Conservation (phyloP, 2,888 invertebrate species). For the Bibio marci region DNA sequence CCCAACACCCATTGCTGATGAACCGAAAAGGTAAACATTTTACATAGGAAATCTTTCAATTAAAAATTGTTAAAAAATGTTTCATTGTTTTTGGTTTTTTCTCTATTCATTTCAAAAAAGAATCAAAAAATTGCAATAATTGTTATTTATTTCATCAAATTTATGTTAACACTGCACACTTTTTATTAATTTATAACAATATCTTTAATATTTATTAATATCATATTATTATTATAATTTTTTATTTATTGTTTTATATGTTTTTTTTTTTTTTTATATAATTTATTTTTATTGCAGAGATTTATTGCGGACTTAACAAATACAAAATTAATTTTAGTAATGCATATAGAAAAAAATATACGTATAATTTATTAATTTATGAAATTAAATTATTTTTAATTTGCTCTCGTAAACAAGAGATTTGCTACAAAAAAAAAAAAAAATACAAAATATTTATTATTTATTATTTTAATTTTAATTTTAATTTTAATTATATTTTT, state of each 20-base stretch:
- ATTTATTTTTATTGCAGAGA: conserved; percentile 15
- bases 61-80: too few relatives aligned
- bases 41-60: neutral
- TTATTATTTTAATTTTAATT: neutral
- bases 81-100: conserved; percentile 6
- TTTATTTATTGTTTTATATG: too few relatives aligned
- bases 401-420: too few relatives aligned
- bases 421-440: too few relatives aligned
- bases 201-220: neutral
- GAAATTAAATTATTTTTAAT: too few relatives aligned
- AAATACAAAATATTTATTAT: neutral
- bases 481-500: neutral
- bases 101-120: conserved; percentile 12
- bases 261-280: neutral
- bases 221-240: too few relatives aligned
- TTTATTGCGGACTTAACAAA: conserved; percentile 13
- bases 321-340: neutral
- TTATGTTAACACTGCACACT: neutral
- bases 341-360: too few relatives aligned
- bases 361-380: too few relatives aligned
- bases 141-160: neutral
- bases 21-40: conserved; percentile 38
- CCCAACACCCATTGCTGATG: conserved; percentile 33
- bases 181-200: conserved; percentile 1
- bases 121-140: neutral